phyloP scores from a whole-genome alignment of 37 sponge, comb jelly and placozoan genomes.

The Axinella damicornis region DNA sequence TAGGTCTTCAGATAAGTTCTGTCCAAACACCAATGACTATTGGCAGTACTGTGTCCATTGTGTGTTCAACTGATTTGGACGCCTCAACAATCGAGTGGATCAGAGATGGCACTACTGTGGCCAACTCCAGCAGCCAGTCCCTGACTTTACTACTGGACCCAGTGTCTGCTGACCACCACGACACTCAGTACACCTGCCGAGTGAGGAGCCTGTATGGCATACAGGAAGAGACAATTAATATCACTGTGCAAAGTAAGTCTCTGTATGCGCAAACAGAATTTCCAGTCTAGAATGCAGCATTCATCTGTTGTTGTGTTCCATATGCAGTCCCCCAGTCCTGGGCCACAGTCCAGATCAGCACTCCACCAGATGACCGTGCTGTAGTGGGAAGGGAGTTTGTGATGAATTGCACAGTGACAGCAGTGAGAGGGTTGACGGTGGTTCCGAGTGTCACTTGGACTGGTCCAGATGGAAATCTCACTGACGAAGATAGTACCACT shows the following conservation, averaged over 20 bases:
- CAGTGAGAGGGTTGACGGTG: not conserved
- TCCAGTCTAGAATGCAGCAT: no score
- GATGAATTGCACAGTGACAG: slow-evolving; percentile 5
- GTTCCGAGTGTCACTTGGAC: not conserved
- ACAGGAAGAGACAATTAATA: not conserved
- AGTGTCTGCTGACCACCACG: not conserved
- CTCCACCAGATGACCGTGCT: not conserved
- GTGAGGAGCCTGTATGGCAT: not conserved
- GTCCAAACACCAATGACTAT: no score
- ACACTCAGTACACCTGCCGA: not conserved
- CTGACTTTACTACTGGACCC: not conserved
- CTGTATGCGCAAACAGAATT: no score
- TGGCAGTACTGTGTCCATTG: no score
- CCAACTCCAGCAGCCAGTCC: no score
- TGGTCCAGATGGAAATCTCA: not conserved
- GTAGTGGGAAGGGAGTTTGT: not conserved
- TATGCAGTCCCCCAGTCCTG: not conserved
- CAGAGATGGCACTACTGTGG: no score
- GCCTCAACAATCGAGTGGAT: no score
- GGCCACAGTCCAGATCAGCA: slow-evolving; percentile 6
- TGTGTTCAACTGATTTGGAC: no score
- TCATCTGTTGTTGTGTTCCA: no score
- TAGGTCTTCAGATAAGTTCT: no score
- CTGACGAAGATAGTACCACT: not conserved
- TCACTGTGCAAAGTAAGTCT: not conserved